These are phyloP conservation scores for Paragorgia papillata DNA, from an alignment of 92 coral and sea anemone genomes.

Conservation along the genomic window DNA sequence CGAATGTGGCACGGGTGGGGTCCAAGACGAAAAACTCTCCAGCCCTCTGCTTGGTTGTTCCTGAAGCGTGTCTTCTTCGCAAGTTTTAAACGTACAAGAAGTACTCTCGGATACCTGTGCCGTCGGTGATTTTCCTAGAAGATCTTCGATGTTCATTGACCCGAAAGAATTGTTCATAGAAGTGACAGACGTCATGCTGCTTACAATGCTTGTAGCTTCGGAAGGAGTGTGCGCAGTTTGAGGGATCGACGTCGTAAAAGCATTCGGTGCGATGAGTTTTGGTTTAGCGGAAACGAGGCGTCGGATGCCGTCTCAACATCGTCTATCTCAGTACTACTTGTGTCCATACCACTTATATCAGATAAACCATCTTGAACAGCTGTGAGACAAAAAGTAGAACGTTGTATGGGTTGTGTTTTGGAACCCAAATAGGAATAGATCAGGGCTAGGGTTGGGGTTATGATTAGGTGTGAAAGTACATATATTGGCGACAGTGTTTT, in stretches of 20 bases:
- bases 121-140: slow-evolving; percentile 25
- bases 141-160: slow-evolving; percentile 56
- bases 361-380: slow-evolving; percentile 88
- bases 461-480: no score
- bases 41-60: slow-evolving; percentile 1
- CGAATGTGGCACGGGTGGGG: neutral
- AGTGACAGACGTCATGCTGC: slow-evolving; percentile 86
- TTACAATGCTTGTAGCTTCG: slow-evolving; percentile 60
- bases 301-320: slow-evolving; percentile 64
- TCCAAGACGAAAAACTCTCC: neutral
- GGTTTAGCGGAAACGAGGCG: slow-evolving; percentile 53
- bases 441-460: no score
- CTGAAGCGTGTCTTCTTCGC: slow-evolving; percentile 18
- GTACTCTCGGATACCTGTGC: neutral
- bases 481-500: no score
- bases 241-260: slow-evolving; percentile 53
- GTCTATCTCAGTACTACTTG: slow-evolving; percentile 80
- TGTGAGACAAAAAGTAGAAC: neutral
- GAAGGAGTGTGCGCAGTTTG: slow-evolving; percentile 31
- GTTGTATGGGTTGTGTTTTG: neutral
- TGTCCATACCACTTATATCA: slow-evolving; percentile 90
- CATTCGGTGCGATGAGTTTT: slow-evolving; percentile 90
- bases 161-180: slow-evolving; percentile 66
- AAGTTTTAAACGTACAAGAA: slow-evolving; percentile 13
- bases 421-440: no score